phyloP scores from a whole-genome alignment of 2,888 invertebrate genomes.

The Sesia apiformis region DNA sequence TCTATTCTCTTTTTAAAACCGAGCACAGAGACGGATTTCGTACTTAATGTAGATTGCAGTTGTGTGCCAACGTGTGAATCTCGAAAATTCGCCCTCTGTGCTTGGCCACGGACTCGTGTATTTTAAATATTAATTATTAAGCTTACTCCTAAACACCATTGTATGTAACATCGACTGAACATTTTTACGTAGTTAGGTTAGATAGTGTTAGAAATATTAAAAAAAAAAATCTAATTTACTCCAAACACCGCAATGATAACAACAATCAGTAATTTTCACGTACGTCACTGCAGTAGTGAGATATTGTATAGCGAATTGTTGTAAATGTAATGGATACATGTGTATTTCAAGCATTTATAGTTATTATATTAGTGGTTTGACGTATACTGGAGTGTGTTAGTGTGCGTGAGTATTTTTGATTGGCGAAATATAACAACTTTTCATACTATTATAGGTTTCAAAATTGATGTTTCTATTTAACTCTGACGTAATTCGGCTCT shows the following conservation, averaged over 20 bases:
- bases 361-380: conserved; percentile 40
- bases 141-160: conserved; percentile 62
- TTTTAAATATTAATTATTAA: conserved; percentile 23
- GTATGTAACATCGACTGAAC: conserved; percentile 73
- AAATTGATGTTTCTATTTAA: conserved; percentile 29
- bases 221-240: conserved; percentile 1
- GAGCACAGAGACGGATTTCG: conserved; percentile 24
- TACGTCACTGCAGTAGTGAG: conserved; percentile 46
- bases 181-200: conserved; percentile 67
- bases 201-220: conserved; percentile 38
- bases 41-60: conserved; percentile 26
- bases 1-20: neutral
- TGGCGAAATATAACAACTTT: conserved; percentile 22
- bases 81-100: conserved; percentile 20
- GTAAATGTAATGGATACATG: conserved; percentile 44
- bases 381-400: conserved; percentile 47
- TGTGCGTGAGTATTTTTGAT: conserved; percentile 48
- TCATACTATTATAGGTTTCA: conserved; percentile 25
- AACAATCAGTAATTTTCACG: conserved; percentile 5
- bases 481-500: conserved; percentile 4
- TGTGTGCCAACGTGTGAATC: conserved; percentile 21
- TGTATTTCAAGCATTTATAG: conserved; percentile 67
- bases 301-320: conserved; percentile 42
- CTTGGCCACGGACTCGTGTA: conserved; percentile 17
- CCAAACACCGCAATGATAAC: neutral